A percentile compares a stretch with the other conserved stretches of the same genome.
Evolutionary conservation across 2,888 invertebrate genomes (phyloP).

Genomic region (Criorhina ranunculi): DNA sequence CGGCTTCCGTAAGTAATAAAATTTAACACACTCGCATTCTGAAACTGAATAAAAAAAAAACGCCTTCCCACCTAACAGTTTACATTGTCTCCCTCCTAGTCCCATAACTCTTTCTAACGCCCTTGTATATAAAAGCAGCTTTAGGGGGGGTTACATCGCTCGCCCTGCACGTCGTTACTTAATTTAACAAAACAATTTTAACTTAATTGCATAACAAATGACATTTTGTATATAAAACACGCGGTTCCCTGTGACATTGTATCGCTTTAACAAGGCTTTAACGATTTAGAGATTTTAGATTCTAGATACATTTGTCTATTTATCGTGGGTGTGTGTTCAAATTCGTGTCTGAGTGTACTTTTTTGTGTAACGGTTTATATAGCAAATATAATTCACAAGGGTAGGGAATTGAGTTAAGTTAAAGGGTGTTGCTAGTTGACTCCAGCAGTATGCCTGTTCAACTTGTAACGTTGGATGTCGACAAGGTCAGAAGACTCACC

Average conservation of each 20-base stretch:
- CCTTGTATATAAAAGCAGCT: no score
- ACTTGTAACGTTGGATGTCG: no score
- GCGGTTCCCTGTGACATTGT: constrained; percentile 18
- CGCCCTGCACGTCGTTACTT: constrained; percentile 23
- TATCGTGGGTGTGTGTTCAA: constrained; percentile 26
- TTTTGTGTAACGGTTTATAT: not conserved
- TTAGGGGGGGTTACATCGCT: not conserved
- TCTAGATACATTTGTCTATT: constrained; percentile 36
- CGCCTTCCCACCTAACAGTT: constrained; percentile 17
- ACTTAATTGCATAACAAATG: constrained; percentile 74
- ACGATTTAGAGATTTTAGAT: constrained; percentile 30
- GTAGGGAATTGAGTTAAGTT: no score
- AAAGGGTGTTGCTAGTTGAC: no score
- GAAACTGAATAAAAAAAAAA: not conserved
- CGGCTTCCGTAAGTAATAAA: constrained; percentile 44
- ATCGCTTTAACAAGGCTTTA: constrained; percentile 1
- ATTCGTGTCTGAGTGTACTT: constrained; percentile 31
- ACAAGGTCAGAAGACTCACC: no score
- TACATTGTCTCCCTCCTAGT: constrained; percentile 17
- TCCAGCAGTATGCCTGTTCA: no score
- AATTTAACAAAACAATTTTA: constrained; percentile 59
- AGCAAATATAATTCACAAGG: constrained; percentile 26
- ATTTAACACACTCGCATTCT: constrained; percentile 3
- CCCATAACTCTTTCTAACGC: constrained; percentile 38
- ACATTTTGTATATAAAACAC: constrained; percentile 39